phyloP scores from a whole-genome alignment of 92 coral and sea anemone genomes.

The Siderastrea siderea region DNA sequence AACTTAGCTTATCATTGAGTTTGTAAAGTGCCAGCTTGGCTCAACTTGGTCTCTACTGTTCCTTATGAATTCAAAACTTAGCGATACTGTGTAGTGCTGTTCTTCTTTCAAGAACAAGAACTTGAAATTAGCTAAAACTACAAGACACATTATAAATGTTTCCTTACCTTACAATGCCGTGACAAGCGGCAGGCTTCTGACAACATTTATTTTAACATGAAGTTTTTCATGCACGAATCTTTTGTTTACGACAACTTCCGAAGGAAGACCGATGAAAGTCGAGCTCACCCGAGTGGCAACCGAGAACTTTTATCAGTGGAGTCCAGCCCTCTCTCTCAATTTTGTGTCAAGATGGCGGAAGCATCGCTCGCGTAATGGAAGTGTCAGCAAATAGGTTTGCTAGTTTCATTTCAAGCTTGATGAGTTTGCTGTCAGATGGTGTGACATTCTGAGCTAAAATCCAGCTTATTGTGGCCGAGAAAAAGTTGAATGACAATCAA shows the following conservation, averaged over 20 bases:
- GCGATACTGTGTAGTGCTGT: background rate
- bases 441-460: constrained; percentile 2
- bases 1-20: background rate
- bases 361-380: constrained; percentile 21
- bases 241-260: background rate
- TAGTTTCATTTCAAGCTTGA: background rate
- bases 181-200: background rate
- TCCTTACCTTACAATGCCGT: background rate
- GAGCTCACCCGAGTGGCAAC: background rate
- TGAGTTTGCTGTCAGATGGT: constrained; percentile 24
- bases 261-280: background rate
- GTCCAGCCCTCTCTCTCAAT: constrained; percentile 13
- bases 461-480: constrained; percentile 16
- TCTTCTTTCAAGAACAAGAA: background rate
- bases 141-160: background rate
- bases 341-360: constrained; percentile 49
- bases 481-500: constrained; percentile 92
- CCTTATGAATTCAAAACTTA: no score
- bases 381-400: constrained; percentile 11
- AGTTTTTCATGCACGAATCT: background rate
- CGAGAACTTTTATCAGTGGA: background rate
- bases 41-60: no score
- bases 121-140: background rate
- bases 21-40: no score
- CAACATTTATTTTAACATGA: background rate